phyloP scores from a whole-genome alignment of 2,888 invertebrate species.

The Maniola hyperantus region DNA sequence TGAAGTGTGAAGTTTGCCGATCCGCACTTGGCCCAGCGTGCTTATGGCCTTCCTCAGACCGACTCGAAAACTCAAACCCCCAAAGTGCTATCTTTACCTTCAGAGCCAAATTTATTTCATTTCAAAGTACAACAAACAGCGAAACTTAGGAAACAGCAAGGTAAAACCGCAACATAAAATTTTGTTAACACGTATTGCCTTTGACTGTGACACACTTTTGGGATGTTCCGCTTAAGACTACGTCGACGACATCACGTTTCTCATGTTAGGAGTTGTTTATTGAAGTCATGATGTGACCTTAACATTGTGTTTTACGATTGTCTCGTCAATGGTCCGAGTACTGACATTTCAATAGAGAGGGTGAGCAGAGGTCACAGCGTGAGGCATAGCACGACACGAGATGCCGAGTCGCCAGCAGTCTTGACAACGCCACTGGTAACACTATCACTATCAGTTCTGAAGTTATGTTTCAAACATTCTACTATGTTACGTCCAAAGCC shows the following conservation, averaged over 20 bases:
- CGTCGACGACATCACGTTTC: slow-evolving; percentile 76
- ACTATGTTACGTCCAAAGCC: slow-evolving; percentile 10
- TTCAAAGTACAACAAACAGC: slow-evolving; percentile 17
- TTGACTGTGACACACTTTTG: slow-evolving; percentile 71
- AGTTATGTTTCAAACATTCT: slow-evolving; percentile 18
- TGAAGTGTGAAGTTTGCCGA: too few relatives aligned
- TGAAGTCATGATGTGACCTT: slow-evolving; percentile 82
- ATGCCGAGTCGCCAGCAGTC: slow-evolving; percentile 53
- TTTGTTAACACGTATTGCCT: slow-evolving; percentile 55
- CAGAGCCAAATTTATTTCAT: background rate
- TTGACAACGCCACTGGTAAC: slow-evolving; percentile 30
- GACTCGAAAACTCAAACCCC: too few relatives aligned
- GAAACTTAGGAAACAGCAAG: slow-evolving; percentile 28
- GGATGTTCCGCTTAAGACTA: slow-evolving; percentile 60
- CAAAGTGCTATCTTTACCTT: too few relatives aligned
- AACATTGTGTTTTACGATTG: slow-evolving; percentile 82
- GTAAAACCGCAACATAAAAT: slow-evolving; percentile 36
- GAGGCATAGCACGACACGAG: slow-evolving; percentile 68
- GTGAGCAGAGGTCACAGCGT: slow-evolving; percentile 77
- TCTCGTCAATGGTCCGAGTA: slow-evolving; percentile 76
- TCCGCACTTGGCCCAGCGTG: too few relatives aligned
- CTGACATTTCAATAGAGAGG: slow-evolving; percentile 81
- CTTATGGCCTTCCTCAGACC: too few relatives aligned
- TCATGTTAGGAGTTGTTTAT: slow-evolving; percentile 79
- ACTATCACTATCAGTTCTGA: slow-evolving; percentile 32